Evolutionary conservation across 2,888 invertebrate species (phyloP), one percentile per base, ranked within the genome.

Genomic region (Zonitis immaculata): DNA sequence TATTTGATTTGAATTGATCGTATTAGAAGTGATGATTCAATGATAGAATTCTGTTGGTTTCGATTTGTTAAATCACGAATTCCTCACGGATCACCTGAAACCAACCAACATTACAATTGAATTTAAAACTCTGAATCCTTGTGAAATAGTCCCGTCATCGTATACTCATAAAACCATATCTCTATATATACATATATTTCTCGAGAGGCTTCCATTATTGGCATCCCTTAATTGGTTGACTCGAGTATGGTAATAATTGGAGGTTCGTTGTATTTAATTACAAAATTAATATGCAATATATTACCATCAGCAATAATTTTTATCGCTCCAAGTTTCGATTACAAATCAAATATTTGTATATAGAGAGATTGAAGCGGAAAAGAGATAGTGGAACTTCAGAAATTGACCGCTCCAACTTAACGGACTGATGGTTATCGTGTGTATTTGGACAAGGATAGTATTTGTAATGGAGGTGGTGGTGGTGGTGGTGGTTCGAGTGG

Each of bases 211-310:
- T 18, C 26, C 48, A 26, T 45, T 50, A 56, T 58, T 58, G 59
- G 60, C 60, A 62, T 62, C 56, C 57, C 59, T 60, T 63, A 60
- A 60, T 59, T 60, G 56, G 57, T 51, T 51, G 57, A 63, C 59
- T 56, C 56, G 59, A 49, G 54, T 42, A 53, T 55, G 57, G 53
- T n/a, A n/a, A 52, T 57, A 57, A 62, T 59, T 60, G 57, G 52
- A 53, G 32, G 28, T 35, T 18, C 7, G 14, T 7, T 32, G 14
- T 32, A 32, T 32, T 8, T 28, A n/a, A n/a, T 28, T 28, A n/a
- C 32, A 32, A 32, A 4, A 32, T 14, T 16, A 9, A 35, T 35
- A 35, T 35, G n/a, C n/a, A n/a, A n/a, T n/a, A n/a, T n/a, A n/a
- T n/a, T n/a, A n/a, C n/a, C n/a, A n/a, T n/a, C n/a, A n/a, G n/a